Evolutionary conservation across 2,888 invertebrate species (phyloP).

Genomic region (Atherix ibis): DNA sequence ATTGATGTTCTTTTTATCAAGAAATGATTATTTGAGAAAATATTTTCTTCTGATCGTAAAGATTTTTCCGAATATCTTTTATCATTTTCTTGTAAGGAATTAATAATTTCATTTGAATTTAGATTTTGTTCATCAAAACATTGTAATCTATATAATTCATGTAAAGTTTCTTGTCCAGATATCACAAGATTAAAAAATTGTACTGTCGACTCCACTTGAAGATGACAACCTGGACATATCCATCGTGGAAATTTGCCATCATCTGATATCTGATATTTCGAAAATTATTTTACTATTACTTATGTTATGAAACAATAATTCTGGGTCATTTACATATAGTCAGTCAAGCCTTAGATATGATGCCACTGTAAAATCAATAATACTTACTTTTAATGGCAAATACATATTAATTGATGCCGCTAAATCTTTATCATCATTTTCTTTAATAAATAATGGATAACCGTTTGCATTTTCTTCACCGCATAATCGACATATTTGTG

Average conservation of each 20-base stretch:
- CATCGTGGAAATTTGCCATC: constrained; percentile 54
- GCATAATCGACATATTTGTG: constrained; percentile 59
- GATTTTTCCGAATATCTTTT: too few species aligned
- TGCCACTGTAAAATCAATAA: background rate
- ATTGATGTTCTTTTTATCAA: constrained; percentile 19
- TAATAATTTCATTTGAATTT: constrained; percentile 3
- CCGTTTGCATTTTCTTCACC: constrained; percentile 56
- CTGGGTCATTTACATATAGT: background rate
- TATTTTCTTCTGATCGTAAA: constrained; percentile 1
- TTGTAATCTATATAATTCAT: constrained; percentile 25
- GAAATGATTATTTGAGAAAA: constrained; percentile 41
- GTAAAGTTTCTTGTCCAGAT: constrained; percentile 41
- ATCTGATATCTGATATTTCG: constrained; percentile 33
- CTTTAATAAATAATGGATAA: constrained; percentile 42
- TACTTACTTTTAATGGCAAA: constrained; percentile 54
- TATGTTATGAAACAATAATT: background rate
- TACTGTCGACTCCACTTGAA: constrained; percentile 56
- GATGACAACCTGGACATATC: constrained; percentile 61
- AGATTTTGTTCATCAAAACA: constrained; percentile 19
- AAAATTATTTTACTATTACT: background rate
- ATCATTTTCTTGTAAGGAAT: too few species aligned
- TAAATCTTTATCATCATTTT: constrained; percentile 44
- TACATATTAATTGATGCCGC: constrained; percentile 52
- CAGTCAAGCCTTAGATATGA: constrained; percentile 3
- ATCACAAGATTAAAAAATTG: constrained; percentile 57